Evolutionary conservation across 2,113 vertebrate genomes (phyloP), one percentile per base, ranked within the genome.

Genomic region (Odontesthes bonariensis): DNA sequence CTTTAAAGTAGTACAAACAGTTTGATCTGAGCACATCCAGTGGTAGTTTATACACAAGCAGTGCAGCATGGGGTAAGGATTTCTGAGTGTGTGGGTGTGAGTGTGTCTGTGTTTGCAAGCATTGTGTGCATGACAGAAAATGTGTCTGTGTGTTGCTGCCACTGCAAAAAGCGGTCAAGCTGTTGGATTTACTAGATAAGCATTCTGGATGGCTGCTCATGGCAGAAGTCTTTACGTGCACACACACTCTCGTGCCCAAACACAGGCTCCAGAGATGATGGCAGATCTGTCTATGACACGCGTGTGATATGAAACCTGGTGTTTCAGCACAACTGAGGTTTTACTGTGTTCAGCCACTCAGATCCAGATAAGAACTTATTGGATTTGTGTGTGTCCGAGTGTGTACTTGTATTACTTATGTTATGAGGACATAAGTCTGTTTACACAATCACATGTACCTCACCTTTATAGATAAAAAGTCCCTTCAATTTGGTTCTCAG

Each of bases 181-280:
- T 84, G 89, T 88, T 88, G 81, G 83, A 90, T 87, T 86, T 89
- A 84, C 84, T 83, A 82, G 88, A 91, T 90, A 90, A 90, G 86
- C 81, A 92, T 83, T 89, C 69, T 90, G 87, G 84, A 87, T 88
- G 84, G 70, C 62, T 86, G 82, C 78, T 73, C 87, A 80, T 75
- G 78, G 78, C 61, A 75, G 44, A 81, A 68, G 68, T 88, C 68
- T 81, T 75, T 69, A 33, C 68, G 77, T 56, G 0, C n/a, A 19
- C 57, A 19, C 66, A 7, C 40, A 68, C 23, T 32, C 58, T 55
- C 58, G 54, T 32, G 38, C 51, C 62, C 58, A 57, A 52, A 68
- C 53, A 67, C 17, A 67, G 10, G 32, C 78, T 73, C 35, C 44
- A 69, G 52, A 69, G 78, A 84, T 67, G 63, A 85, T 81, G 74